Evolutionary conservation across 2,113 vertebrate species (phyloP).

Genomic region (Nesogale talazaci): DNA sequence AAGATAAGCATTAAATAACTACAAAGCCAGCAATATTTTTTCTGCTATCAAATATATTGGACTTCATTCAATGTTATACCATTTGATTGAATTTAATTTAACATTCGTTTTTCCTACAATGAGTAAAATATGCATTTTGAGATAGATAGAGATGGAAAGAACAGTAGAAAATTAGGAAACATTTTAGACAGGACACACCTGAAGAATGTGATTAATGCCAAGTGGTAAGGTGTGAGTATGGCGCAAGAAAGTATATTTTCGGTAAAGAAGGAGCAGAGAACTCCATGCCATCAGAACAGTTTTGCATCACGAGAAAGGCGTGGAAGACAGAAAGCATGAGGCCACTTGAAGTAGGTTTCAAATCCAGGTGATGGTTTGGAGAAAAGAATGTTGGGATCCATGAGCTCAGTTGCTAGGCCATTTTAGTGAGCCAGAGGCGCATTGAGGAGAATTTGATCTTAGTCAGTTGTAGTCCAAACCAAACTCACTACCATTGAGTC

Average conservation of each 20-base stretch:
- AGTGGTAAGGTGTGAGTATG: not conserved
- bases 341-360: not conserved
- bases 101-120: not conserved
- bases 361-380: not conserved
- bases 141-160: not conserved
- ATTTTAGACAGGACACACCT: not conserved
- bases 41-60: constrained; percentile 34
- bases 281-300: not conserved
- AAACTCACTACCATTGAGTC: no score
- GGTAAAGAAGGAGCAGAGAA: not conserved
- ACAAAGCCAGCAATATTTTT: not conserved
- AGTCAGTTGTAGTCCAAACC: not conserved
- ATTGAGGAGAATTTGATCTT: not conserved
- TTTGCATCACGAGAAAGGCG: not conserved
- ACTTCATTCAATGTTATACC: constrained; percentile 20
- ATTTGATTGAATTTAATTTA: constrained; percentile 43
- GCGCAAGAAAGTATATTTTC: constrained; percentile 4
- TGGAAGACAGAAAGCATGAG: not conserved
- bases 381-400: not conserved
- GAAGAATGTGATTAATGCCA: not conserved
- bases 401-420: not conserved
- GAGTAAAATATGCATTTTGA: not conserved
- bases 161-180: not conserved
- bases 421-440: not conserved
- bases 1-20: constrained; percentile 27